A percentile compares a stretch with the other conserved stretches of the same genome.
phyloP scores from a whole-genome alignment of 2,888 invertebrate species.

The Leptinotarsa peninsularis region DNA sequence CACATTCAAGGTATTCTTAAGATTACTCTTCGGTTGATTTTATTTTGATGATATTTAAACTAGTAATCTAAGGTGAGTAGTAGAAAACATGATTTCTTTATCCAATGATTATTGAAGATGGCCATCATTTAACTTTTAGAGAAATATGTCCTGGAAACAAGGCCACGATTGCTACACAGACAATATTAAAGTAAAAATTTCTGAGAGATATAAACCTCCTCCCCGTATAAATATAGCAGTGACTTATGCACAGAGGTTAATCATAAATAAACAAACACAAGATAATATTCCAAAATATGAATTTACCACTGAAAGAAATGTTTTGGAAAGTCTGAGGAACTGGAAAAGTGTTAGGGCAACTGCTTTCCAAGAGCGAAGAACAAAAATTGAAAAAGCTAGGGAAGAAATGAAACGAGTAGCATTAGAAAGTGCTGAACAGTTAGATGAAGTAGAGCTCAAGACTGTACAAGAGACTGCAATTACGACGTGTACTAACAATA shows the following conservation, averaged over 20 bases:
- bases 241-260: constrained; percentile 69
- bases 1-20: neutral
- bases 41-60: constrained; percentile 1
- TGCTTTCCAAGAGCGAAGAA: constrained; percentile 72
- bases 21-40: neutral
- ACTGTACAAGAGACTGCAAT: constrained; percentile 43
- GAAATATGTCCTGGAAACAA: constrained; percentile 55
- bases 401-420: constrained; percentile 56
- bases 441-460: constrained; percentile 44
- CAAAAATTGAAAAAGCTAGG: constrained; percentile 67
- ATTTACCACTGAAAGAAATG: constrained; percentile 79
- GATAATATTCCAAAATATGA: constrained; percentile 75
- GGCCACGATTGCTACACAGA: constrained; percentile 75
- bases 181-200: constrained; percentile 88
- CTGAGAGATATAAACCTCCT: constrained; percentile 87
- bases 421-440: constrained; percentile 43
- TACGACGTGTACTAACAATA: constrained; percentile 34
- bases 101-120: neutral
- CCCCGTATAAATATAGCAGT: constrained; percentile 75
- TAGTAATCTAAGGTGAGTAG: constrained; percentile 11
- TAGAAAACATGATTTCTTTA: neutral
- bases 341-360: constrained; percentile 76
- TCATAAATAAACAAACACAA: constrained; percentile 68
- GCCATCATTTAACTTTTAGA: constrained; percentile 20
- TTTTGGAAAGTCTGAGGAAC: constrained; percentile 78